Conservation (phyloP, 2,113 vertebrate genomes). For the Vireo altiloquus region DNA sequence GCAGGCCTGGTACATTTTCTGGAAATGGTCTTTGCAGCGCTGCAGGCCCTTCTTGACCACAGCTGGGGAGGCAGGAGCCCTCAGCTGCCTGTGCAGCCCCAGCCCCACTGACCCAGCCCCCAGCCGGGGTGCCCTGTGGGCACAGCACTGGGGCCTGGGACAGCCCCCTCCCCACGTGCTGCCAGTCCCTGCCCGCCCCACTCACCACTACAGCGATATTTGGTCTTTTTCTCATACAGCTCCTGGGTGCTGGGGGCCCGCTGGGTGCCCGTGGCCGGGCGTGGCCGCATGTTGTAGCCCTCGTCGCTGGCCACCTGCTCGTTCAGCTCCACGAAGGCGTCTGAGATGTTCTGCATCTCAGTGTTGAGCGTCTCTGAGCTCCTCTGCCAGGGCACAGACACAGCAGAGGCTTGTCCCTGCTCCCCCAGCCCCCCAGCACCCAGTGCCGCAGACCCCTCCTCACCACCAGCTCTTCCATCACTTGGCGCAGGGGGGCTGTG, state of each 20-base stretch:
- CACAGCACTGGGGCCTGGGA: accelerated
- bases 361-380: slow-evolving; percentile 46
- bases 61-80: slow-evolving; percentile 40
- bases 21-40: slow-evolving; percentile 80
- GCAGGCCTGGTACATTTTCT: slow-evolving; percentile 8
- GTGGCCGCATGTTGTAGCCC: slow-evolving; percentile 50
- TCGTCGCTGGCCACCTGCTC: slow-evolving; percentile 72
- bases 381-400: slow-evolving; percentile 18
- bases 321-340: slow-evolving; percentile 72
- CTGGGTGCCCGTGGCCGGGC: accelerated
- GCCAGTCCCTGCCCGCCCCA: neutral
- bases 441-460: neutral
- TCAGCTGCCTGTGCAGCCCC: neutral
- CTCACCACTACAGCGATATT: slow-evolving; percentile 83
- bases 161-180: neutral
- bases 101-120: neutral
- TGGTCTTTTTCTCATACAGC: slow-evolving; percentile 74
- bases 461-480: slow-evolving; percentile 79
- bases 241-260: slow-evolving; percentile 68
- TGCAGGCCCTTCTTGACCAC: slow-evolving; percentile 70
- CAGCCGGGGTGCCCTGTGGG: accelerated
- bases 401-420: neutral
- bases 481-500: slow-evolving; percentile 44
- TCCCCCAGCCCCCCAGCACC: neutral
- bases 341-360: slow-evolving; percentile 56